These are phyloP conservation scores for Bicyclus anynana DNA, from an alignment of 1,140 invertebrate species.

Conservation along the genomic window DNA sequence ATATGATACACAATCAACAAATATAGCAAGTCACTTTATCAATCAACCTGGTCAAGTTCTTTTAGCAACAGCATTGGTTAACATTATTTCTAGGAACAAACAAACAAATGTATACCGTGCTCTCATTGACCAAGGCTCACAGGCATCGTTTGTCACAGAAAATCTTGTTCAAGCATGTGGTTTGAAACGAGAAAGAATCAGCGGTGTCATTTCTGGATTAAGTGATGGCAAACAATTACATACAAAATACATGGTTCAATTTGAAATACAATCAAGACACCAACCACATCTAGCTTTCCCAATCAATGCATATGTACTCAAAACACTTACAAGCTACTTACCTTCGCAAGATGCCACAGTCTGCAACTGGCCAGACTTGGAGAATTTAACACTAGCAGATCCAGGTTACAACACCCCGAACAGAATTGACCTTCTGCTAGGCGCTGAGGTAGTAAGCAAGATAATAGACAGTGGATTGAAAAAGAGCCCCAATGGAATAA, in stretches of 20 bases:
- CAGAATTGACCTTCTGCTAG: background rate
- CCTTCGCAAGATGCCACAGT: background rate
- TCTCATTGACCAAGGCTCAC: background rate
- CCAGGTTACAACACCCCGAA: background rate
- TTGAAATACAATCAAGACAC: background rate
- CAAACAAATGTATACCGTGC: background rate
- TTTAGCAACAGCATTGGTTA: background rate
- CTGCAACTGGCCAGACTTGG: background rate
- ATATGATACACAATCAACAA: no score
- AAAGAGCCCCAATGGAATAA: background rate
- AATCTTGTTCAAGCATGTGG: background rate
- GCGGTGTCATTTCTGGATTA: background rate
- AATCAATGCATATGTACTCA: background rate
- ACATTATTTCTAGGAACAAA: background rate
- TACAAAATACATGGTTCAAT: background rate
- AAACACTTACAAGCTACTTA: background rate
- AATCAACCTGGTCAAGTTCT: background rate
- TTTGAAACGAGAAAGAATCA: background rate
- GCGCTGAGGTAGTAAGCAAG: background rate
- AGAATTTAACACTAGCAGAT: background rate
- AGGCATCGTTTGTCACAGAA: background rate
- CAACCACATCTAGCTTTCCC: background rate
- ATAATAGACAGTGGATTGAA: background rate
- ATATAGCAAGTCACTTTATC: conserved; percentile 4
- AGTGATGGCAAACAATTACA: background rate